Evolutionary conservation across 2,888 invertebrate species (phyloP).

Genomic region (Andrena dorsata): DNA sequence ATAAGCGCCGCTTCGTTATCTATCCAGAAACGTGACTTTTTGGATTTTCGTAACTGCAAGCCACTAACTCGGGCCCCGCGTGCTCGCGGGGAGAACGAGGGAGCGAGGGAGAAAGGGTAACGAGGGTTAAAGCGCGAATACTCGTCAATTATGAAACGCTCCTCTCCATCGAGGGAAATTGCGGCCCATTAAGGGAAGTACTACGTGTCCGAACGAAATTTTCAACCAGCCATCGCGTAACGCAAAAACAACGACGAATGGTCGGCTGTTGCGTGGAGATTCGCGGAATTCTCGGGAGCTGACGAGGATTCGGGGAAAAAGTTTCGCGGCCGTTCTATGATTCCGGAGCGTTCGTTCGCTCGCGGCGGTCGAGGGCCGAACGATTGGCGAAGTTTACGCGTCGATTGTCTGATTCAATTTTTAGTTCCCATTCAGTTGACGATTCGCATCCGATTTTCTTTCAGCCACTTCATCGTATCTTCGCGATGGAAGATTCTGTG

Average conservation of each 20-base stretch:
- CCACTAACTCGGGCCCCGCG: constrained; percentile 28
- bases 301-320: not conserved
- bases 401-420: not conserved
- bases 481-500: no score
- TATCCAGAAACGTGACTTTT: constrained; percentile 74
- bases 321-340: not conserved
- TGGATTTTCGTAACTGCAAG: constrained; percentile 69
- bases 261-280: constrained; percentile 14
- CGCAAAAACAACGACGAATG: constrained; percentile 57
- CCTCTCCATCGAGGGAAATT: constrained; percentile 70
- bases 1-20: constrained; percentile 71
- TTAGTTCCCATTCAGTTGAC: no score
- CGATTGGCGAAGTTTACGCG: not conserved
- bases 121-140: constrained; percentile 74
- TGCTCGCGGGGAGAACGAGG: constrained; percentile 41
- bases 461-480: no score
- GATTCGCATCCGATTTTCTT: no score
- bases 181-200: constrained; percentile 72
- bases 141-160: constrained; percentile 78
- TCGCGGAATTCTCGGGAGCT: constrained; percentile 5
- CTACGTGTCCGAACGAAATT: constrained; percentile 72
- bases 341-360: not conserved
- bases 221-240: constrained; percentile 54
- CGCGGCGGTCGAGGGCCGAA: not conserved
- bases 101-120: constrained; percentile 52